These are phyloP conservation scores for Unio pictorum DNA, from an alignment of 2,888 invertebrate species.

Conservation along the genomic window DNA sequence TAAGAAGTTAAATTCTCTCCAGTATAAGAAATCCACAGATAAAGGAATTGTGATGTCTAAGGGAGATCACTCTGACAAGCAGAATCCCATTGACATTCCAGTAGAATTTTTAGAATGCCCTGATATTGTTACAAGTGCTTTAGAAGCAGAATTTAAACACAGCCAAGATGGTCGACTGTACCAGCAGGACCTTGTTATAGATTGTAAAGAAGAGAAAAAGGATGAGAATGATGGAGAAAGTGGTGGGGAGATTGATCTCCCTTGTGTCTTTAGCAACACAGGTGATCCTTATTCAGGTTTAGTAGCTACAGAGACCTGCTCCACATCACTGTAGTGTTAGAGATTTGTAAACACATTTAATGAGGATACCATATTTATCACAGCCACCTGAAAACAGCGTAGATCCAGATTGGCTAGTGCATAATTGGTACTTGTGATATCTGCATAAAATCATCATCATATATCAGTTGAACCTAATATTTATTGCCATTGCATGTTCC, in stretches of 20 bases:
- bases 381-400: too few relatives aligned
- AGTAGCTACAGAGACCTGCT: constrained; percentile 20
- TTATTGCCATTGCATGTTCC: too few relatives aligned
- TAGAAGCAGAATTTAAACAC: constrained; percentile 20
- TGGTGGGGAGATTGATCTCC: too few relatives aligned
- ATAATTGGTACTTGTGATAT: too few relatives aligned
- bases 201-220: too few relatives aligned
- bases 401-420: too few relatives aligned
- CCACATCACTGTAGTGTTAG: constrained; percentile 11
- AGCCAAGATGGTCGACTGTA: constrained; percentile 2
- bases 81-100: not conserved
- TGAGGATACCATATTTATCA: too few relatives aligned
- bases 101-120: constrained; percentile 11
- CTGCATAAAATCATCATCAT: too few relatives aligned
- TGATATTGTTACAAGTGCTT: constrained; percentile 23
- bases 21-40: constrained; percentile 19
- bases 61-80: constrained; percentile 6
- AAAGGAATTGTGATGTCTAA: constrained; percentile 6
- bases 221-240: too few relatives aligned
- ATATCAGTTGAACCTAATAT: too few relatives aligned
- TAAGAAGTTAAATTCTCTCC: constrained; percentile 36
- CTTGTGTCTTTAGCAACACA: not conserved
- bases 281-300: constrained; percentile 18
- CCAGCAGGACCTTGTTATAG: not conserved
- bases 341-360: too few relatives aligned